Evolutionary conservation across 1,140 invertebrate species (phyloP), one percentile per base, ranked within the genome.

Genomic region (Conopomorpha cramerella): DNA sequence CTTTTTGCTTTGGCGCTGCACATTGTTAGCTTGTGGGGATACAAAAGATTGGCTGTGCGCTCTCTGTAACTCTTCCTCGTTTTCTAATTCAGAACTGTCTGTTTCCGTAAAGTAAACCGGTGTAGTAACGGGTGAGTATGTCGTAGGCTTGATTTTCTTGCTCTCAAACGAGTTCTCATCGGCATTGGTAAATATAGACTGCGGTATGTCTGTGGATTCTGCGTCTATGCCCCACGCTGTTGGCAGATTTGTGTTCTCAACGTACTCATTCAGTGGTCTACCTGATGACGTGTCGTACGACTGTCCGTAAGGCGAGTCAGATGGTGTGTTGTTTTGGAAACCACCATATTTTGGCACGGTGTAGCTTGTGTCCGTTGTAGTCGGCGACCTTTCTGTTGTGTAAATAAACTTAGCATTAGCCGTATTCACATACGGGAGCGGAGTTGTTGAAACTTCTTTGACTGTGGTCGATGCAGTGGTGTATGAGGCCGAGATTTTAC

Each of bases 251-350:
- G 70, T 73, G 12, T 49, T 51, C 56, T 68, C 60, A 18, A 59
- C 44, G 26, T 67, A 64, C 23, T 76, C 65, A 32, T 46, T 67
- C 11, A 73, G 49, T 23, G 66, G 57, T 48, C 60, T 60, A 10
- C 51, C 51, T 16, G 67, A 54, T 11, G 40, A 43, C 1, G 55
- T 48, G 17, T 58, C 50, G 16, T 57, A 38, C 16, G 47, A 56
- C 30, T 42, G 55, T 10, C 72, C 67, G 38, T 77, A 78, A 15
- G 56, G 55, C 12, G 53, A 51, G 27, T 51, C 41, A 30, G 43
- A 47, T 0, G 38, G 34, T 12, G 67, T 65, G 44, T 83, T 82
- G 36, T 84, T 82, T 45, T 82, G 79, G 45, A 81, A 78, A 1
- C 68, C 78, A 7, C 77, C 76, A 36, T 76, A 76, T 43, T 55